These are phyloP conservation scores for Melanotus villosus DNA, from an alignment of 2,888 invertebrate genomes.

Conservation along the genomic window DNA sequence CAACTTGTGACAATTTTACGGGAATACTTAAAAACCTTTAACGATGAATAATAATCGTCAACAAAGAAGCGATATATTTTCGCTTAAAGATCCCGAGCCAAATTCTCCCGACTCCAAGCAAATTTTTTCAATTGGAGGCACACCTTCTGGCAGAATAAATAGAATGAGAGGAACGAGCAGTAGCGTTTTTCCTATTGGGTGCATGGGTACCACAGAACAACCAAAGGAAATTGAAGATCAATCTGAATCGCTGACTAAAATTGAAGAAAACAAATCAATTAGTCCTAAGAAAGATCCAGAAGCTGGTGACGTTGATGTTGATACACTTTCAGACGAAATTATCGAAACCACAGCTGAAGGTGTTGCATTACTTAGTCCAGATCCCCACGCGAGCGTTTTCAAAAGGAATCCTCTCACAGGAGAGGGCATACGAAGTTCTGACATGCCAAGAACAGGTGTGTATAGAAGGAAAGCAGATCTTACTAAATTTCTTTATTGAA, in stretches of 20 bases:
- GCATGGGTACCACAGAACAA: slow-evolving; percentile 52
- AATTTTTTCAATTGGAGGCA: slow-evolving; percentile 64
- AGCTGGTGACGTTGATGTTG: slow-evolving; percentile 14
- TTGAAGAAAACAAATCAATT: not conserved
- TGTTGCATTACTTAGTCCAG: no score
- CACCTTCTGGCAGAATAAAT: slow-evolving; percentile 60
- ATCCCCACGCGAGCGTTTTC: no score
- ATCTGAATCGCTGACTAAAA: not conserved
- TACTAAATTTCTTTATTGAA: slow-evolving; percentile 38
- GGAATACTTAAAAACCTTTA: not conserved
- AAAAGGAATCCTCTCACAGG: slow-evolving; percentile 59
- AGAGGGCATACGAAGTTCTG: slow-evolving; percentile 49
- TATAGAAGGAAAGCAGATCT: slow-evolving; percentile 23
- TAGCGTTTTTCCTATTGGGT: slow-evolving; percentile 56
- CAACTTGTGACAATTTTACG: slow-evolving; percentile 19
- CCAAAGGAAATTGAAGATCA: not conserved
- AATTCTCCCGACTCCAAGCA: slow-evolving; percentile 41
- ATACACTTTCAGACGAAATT: not conserved
- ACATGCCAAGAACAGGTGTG: slow-evolving; percentile 34
- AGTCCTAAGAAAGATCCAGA: not conserved
- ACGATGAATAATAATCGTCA: slow-evolving; percentile 25
- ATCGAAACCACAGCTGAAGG: no score
- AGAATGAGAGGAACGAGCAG: slow-evolving; percentile 52
- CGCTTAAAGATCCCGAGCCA: not conserved
- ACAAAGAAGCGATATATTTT: slow-evolving; percentile 32